These are phyloP conservation scores for Gari tellinella DNA, from an alignment of 2,888 invertebrate species.

Conservation along the genomic window DNA sequence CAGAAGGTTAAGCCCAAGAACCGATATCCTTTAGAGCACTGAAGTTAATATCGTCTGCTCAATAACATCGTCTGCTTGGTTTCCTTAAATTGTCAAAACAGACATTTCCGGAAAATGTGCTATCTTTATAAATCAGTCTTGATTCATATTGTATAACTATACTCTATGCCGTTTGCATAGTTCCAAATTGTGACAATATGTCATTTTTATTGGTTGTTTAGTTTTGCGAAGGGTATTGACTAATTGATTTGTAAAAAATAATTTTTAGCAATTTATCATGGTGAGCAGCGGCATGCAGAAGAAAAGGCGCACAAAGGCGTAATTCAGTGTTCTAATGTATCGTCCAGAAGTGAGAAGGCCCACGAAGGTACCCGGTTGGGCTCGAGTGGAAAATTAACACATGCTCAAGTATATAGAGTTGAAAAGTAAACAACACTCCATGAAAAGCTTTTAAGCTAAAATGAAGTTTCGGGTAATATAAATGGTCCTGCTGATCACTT, in stretches of 20 bases:
- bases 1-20: no score
- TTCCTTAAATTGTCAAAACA: no score
- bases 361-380: not conserved
- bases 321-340: slow-evolving; percentile 18
- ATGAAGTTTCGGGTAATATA: not conserved
- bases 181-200: no score
- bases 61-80: no score
- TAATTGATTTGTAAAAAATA: slow-evolving; percentile 9
- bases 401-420: slow-evolving; percentile 36
- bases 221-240: not conserved
- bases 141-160: no score
- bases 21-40: no score
- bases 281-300: slow-evolving; percentile 31
- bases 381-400: slow-evolving; percentile 42
- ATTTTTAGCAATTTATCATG: not conserved
- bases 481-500: slow-evolving; percentile 22
- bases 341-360: slow-evolving; percentile 20
- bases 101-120: no score
- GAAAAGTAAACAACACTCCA: slow-evolving; percentile 23
- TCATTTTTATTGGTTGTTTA: no score
- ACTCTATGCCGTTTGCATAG: no score
- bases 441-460: slow-evolving; percentile 12
- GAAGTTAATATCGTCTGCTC: no score
- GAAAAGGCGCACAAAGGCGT: slow-evolving; percentile 21
- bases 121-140: no score